Conservation (phyloP, 2,797 vertebrate species). For the Neopelma chrysocephalum region DNA sequence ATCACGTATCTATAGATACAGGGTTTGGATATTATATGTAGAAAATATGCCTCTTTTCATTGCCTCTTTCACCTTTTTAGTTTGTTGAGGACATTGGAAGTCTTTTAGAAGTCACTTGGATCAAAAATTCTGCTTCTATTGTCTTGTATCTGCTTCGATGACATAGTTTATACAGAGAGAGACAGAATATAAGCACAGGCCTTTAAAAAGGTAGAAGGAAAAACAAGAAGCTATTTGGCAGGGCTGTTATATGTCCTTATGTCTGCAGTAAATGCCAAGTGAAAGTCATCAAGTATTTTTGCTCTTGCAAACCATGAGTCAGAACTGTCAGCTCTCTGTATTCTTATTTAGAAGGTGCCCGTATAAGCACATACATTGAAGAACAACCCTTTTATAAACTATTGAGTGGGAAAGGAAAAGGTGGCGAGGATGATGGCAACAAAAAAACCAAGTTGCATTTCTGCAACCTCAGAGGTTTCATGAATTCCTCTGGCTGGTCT, state of each 20-base stretch:
- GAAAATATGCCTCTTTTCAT: neutral
- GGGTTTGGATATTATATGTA: rapidly evolving
- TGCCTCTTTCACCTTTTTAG: neutral
- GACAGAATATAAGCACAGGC: neutral
- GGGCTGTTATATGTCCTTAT: neutral
- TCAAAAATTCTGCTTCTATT: neutral
- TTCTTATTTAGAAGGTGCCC: neutral
- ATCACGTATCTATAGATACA: neutral
- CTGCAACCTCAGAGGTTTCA: neutral
- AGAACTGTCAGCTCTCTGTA: neutral
- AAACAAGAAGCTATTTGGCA: neutral
- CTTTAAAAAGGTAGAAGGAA: neutral
- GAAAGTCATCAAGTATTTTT: neutral
- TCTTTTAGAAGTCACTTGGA: neutral
- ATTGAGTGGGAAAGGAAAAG: neutral
- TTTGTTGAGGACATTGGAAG: neutral
- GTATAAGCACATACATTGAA: neutral
- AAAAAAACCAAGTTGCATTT: rapidly evolving
- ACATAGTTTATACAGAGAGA: neutral
- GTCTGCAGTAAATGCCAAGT: neutral
- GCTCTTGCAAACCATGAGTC: neutral
- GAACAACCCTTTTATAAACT: neutral
- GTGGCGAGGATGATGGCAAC: rapidly evolving
- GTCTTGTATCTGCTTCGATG: neutral
- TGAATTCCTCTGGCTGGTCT: neutral